Evolutionary conservation across 92 coral and sea anemone species (phyloP).

Genomic region (Phenganax marumi): DNA sequence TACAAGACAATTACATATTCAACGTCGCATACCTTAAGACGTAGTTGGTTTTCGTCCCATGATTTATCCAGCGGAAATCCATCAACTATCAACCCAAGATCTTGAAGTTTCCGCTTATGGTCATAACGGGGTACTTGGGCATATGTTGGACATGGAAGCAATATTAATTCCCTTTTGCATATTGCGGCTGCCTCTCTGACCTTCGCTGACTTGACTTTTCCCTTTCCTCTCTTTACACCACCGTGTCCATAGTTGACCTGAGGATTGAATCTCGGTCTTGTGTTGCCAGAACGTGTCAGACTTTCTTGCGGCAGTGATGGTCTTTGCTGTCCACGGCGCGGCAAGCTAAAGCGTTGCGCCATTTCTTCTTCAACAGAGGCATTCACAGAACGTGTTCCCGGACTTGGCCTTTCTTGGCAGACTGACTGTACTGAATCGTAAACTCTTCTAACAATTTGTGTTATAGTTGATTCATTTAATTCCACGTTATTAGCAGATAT

Average conservation of each 20-base stretch:
- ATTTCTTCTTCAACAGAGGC: constrained; percentile 13
- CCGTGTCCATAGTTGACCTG: constrained; percentile 13
- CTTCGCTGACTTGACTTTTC: constrained; percentile 21
- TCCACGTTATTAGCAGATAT: not conserved
- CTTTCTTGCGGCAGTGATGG: not conserved
- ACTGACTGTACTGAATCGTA: constrained; percentile 7
- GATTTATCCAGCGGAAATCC: constrained; percentile 49
- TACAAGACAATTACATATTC: not conserved
- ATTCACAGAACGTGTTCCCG: constrained; percentile 1
- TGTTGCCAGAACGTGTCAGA: not conserved
- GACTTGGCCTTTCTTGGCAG: constrained; percentile 2
- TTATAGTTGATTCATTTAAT: constrained; percentile 16
- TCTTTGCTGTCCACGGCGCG: constrained; percentile 17
- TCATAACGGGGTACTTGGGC: constrained; percentile 23
- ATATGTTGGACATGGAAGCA: constrained; percentile 35
- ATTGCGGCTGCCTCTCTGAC: constrained; percentile 2
- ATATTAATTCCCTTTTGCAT: constrained; percentile 18
- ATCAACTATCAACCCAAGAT: constrained; percentile 41
- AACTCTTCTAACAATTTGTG: constrained; percentile 11
- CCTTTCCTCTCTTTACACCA: not conserved
- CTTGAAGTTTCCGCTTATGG: constrained; percentile 43
- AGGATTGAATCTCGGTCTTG: constrained; percentile 9
- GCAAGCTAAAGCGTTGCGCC: not conserved
- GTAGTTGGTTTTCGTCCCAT: constrained; percentile 47
- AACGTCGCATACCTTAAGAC: constrained; percentile 20